phyloP scores from a whole-genome alignment of 2,888 invertebrate species.

The Eumerus sabulonum region DNA sequence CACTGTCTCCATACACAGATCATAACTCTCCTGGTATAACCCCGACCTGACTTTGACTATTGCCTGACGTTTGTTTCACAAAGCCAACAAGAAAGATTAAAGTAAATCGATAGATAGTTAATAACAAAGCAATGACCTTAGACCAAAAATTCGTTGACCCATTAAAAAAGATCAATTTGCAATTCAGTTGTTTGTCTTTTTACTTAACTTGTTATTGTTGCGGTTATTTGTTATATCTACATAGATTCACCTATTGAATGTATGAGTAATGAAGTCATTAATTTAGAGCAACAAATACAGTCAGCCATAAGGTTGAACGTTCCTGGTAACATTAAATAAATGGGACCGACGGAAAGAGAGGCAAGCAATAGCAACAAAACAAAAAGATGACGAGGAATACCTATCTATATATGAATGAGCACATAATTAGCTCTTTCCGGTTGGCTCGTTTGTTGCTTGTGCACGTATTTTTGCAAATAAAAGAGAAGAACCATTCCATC shows the following conservation, averaged over 20 bases:
- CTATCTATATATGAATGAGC: conserved; percentile 16
- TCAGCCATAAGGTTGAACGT: not conserved
- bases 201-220: conserved; percentile 11
- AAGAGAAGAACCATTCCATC: conserved; percentile 29
- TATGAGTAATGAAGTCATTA: conserved; percentile 30
- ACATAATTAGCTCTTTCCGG: conserved; percentile 65
- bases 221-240: not conserved
- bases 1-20: no score
- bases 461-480: conserved; percentile 16
- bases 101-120: conserved; percentile 23
- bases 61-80: no score
- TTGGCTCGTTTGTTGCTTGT: conserved; percentile 51
- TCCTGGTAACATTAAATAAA: conserved; percentile 21
- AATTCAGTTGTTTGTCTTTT: conserved; percentile 27
- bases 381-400: not conserved
- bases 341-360: not conserved
- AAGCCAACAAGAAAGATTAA: not conserved
- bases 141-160: conserved; percentile 29
- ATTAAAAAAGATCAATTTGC: conserved; percentile 35
- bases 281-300: conserved; percentile 39
- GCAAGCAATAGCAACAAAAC: no score
- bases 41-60: no score
- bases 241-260: conserved; percentile 3
- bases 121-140: conserved; percentile 44
- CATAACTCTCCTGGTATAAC: no score